Conservation (phyloP, 64 coral and sea anemone genomes). For the Pocillopora damicornis region DNA sequence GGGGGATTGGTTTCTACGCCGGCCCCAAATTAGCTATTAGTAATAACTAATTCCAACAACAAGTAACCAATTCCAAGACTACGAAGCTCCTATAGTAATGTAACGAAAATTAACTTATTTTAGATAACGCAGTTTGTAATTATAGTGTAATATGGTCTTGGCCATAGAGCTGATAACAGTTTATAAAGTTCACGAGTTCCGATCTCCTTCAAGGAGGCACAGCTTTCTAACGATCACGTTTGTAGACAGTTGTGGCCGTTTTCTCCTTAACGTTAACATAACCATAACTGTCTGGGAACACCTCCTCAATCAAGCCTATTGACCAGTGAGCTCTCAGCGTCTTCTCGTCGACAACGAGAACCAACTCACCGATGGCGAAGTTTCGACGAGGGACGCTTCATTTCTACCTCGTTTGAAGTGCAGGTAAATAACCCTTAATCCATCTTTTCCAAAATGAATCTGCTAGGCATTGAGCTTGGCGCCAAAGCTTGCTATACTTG, state of each 20-base stretch:
- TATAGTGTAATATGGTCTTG: too few relatives aligned
- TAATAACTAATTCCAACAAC: too few relatives aligned
- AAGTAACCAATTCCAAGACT: too few relatives aligned
- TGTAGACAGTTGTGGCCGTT: background rate
- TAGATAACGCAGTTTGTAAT: too few relatives aligned
- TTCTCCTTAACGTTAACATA: background rate
- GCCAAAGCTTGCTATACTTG: background rate
- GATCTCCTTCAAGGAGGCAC: conserved; percentile 5
- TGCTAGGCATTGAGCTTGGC: conserved; percentile 16
- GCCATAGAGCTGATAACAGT: too few relatives aligned
- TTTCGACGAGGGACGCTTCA: conserved; percentile 20
- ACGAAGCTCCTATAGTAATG: too few relatives aligned
- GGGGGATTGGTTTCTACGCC: background rate
- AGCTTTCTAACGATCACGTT: conserved; percentile 30
- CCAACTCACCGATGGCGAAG: conserved; percentile 24
- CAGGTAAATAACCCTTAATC: conserved; percentile 24
- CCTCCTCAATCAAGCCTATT: conserved; percentile 30
- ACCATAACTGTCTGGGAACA: background rate
- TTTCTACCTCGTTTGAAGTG: conserved; percentile 27
- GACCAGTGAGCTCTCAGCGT: conserved; percentile 19
- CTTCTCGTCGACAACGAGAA: conserved; percentile 30
- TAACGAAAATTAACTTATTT: too few relatives aligned
- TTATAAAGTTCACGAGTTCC: too few relatives aligned
- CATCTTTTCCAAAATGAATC: conserved; percentile 31
- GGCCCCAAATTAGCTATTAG: too few relatives aligned